Evolutionary conservation across 2,888 invertebrate species (phyloP).

Genomic region (Stenichneumon culpator): DNA sequence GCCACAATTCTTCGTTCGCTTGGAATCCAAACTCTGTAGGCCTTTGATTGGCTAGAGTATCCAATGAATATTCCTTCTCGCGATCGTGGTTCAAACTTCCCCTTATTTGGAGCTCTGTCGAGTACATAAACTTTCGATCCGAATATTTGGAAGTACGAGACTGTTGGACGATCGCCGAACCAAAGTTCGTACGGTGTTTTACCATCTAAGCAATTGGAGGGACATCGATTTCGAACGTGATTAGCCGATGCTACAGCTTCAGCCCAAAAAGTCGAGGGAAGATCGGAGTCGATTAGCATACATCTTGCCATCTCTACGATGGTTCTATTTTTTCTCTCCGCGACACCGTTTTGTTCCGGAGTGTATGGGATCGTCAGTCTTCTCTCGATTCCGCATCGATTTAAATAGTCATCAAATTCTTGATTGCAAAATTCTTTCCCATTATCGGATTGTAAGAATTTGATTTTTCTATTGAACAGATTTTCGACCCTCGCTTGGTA

Average conservation of each 20-base stretch:
- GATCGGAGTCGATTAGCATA: conserved; percentile 24
- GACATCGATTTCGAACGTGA: conserved; percentile 36
- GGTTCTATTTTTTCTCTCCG: conserved; percentile 45
- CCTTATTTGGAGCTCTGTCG: conserved; percentile 23
- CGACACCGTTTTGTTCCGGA: conserved; percentile 49
- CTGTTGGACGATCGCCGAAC: conserved; percentile 8
- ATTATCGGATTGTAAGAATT: conserved; percentile 42
- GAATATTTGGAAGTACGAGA: no score
- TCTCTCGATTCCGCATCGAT: conserved; percentile 16
- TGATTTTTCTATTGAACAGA: conserved; percentile 10
- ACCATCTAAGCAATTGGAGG: conserved; percentile 7
- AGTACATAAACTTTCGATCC: conserved; percentile 24
- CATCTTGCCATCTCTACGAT: conserved; percentile 47
- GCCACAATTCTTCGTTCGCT: conserved; percentile 29
- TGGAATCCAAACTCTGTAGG: conserved; percentile 38
- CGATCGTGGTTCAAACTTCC: conserved; percentile 47
- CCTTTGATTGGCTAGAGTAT: conserved; percentile 54
- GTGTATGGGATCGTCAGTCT: conserved; percentile 28
- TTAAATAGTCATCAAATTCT: conserved; percentile 36
- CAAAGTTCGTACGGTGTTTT: conserved; percentile 24
- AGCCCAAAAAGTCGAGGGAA: conserved; percentile 35
- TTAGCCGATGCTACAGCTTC: conserved; percentile 36
- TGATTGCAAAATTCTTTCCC: conserved; percentile 44
- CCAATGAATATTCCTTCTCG: conserved; percentile 47
- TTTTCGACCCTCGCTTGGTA: neutral